Percentiles rank a stretch among this genome's conserved stretches.
phyloP scores from a whole-genome alignment of 2,797 vertebrate species.

The Sylvilagus floridanus region DNA sequence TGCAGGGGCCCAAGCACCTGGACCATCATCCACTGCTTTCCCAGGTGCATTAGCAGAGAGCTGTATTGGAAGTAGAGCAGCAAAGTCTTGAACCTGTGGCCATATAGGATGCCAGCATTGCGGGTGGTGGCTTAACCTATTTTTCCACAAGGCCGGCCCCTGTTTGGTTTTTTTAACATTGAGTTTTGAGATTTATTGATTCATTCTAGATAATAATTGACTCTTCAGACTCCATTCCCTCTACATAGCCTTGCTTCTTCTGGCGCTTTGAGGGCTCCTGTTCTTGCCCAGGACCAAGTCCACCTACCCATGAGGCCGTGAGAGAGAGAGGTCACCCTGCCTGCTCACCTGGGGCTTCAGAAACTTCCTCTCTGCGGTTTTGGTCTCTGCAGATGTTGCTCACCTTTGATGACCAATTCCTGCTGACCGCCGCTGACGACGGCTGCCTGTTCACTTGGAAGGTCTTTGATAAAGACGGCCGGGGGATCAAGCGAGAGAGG shows the following conservation, averaged over 20 bases:
- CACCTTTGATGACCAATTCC: constrained; percentile 93
- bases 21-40: too few relatives aligned
- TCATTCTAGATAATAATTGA: not conserved
- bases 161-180: not conserved
- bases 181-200: constrained; percentile 12
- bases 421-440: constrained; percentile 94
- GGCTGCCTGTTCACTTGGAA: constrained; percentile 94
- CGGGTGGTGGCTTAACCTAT: too few relatives aligned
- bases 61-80: too few relatives aligned
- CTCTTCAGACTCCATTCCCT: not conserved
- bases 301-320: not conserved
- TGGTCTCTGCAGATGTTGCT: constrained; percentile 90
- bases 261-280: not conserved
- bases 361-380: not conserved
- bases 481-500: constrained; percentile 89
- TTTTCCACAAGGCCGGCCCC: too few relatives aligned
- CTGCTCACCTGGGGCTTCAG: not conserved
- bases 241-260: not conserved
- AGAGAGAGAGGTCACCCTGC: fast-evolving
- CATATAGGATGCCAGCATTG: too few relatives aligned
- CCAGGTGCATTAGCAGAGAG: too few relatives aligned
- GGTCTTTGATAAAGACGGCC: constrained; percentile 92
- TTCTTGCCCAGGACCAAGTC: not conserved
- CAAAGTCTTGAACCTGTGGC: too few relatives aligned
- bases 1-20: too few relatives aligned